phyloP scores from a whole-genome alignment of 1,140 invertebrate genomes.

The Probaryconus sp. region DNA sequence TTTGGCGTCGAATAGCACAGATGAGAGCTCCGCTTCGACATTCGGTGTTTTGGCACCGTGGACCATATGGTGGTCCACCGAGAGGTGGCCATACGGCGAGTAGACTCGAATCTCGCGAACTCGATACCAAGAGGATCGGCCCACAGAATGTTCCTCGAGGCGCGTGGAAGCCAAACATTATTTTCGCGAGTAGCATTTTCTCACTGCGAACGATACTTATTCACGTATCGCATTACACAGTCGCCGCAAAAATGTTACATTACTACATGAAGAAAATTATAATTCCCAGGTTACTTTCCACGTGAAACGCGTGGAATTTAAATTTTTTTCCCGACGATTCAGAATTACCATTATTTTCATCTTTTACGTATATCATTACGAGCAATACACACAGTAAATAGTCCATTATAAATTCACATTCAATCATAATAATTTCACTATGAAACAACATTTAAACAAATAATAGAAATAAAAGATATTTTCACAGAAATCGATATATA shows the following conservation, averaged over 20 bases:
- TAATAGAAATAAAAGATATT: no score
- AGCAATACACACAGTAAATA: no score
- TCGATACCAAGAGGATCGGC: constrained; percentile 61
- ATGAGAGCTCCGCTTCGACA: constrained; percentile 30
- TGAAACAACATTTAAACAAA: no score
- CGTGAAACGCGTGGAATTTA: no score
- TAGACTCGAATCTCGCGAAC: constrained; percentile 56
- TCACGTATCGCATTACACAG: constrained; percentile 18
- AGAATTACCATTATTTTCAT: no score
- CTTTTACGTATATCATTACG: no score
- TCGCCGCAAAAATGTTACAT: constrained; percentile 12
- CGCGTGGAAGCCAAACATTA: constrained; percentile 52
- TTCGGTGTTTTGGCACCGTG: constrained; percentile 59
- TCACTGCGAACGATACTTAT: constrained; percentile 29
- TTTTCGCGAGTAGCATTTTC: constrained; percentile 45
- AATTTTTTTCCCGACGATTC: no score
- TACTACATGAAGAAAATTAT: no score
- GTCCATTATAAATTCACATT: no score
- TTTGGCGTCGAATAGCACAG: constrained; percentile 68
- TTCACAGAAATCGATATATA: no score
- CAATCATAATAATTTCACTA: no score
- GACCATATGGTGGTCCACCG: constrained; percentile 73
- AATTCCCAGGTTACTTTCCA: no score
- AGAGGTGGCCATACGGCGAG: constrained; percentile 69
- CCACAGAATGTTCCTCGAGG: constrained; percentile 38